Evolutionary conservation across 2,113 vertebrate genomes (phyloP), one percentile per base, ranked within the genome.

Genomic region (Bombycilla garrulus): DNA sequence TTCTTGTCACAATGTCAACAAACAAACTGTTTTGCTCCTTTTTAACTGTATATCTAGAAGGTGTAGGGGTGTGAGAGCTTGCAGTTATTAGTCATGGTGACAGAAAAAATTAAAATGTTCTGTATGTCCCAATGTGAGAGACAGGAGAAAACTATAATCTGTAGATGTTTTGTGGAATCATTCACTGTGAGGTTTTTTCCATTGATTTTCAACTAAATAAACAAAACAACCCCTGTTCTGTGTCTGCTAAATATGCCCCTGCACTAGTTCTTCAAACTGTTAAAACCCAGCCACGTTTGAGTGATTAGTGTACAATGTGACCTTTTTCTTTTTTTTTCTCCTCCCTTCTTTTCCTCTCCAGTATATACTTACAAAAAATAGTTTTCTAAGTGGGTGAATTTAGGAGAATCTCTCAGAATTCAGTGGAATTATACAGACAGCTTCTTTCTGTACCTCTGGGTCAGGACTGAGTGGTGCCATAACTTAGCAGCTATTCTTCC

Each of bases 401-500:
- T 45, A 48, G 24, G 42, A 84, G 56, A 64, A 60, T 58, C 23
- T 91, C n/a, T 81, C 40, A 51, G 71, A 91, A 86, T 74, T 83
- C 57, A 82, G 23, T 73, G 48, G 62, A 69, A 72, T n/a, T 71
- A 28, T 14, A 66, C 28, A 35, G 22, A 53, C 3, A 12, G 25
- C 53, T 93, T 67, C 50, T 66, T 61, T 42, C 47, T 64, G 57
- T 86, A 42, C 8, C 56, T 86, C 48, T 81, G 81, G 69, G 72
- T 92, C 70, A 28, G 60, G 38, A 28, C 56, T 76, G 90, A 81
- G 54, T 48, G 47, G 44, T 72, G 56, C 22, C 60, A 33, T 95
- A 96, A 93, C 18, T 89, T 95, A 90, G 78, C 20, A 6, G 54
- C 77, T 94, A 31, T 81, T 89, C 85, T 94, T 67, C 86, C 95